Conservation (phyloP, 2,888 invertebrate species). For the Pammene fasciana region DNA sequence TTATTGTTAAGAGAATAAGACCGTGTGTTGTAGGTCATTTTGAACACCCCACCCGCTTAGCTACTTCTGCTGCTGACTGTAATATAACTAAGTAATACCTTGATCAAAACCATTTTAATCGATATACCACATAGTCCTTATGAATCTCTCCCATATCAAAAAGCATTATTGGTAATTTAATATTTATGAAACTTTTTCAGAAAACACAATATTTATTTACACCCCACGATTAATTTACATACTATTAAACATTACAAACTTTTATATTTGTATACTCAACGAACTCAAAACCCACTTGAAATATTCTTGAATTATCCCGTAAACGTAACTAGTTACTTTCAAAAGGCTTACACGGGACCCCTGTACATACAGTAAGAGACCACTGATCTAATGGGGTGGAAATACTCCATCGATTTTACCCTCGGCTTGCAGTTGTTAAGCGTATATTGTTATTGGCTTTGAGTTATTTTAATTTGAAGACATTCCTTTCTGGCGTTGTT, state of each 20-base stretch:
- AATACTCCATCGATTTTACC: constrained; percentile 69
- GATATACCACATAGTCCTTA: too few species aligned
- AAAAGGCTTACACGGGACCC: constrained; percentile 21
- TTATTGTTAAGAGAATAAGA: too few species aligned
- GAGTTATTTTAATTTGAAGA: constrained; percentile 16
- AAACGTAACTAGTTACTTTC: constrained; percentile 15
- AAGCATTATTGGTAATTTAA: too few species aligned
- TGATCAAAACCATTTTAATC: too few species aligned
- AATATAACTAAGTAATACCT: too few species aligned
- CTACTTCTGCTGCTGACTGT: too few species aligned
- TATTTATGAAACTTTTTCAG: too few species aligned
- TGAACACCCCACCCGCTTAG: too few species aligned
- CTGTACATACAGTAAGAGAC: constrained; percentile 41
- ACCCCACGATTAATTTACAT: too few species aligned
- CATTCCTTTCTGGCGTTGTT: constrained; percentile 12
- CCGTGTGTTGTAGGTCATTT: too few species aligned
- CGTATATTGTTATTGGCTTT: constrained; percentile 71
- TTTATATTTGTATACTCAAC: neutral
- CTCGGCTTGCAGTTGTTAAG: constrained; percentile 65
- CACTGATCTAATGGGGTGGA: constrained; percentile 67
- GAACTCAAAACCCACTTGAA: neutral
- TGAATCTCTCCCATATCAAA: too few species aligned
- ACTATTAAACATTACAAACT: neutral
- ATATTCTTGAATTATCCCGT: constrained; percentile 6
- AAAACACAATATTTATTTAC: too few species aligned